These are phyloP conservation scores for Forbesichthys agassizii DNA, from an alignment of 2,113 vertebrate species.

Conservation along the genomic window DNA sequence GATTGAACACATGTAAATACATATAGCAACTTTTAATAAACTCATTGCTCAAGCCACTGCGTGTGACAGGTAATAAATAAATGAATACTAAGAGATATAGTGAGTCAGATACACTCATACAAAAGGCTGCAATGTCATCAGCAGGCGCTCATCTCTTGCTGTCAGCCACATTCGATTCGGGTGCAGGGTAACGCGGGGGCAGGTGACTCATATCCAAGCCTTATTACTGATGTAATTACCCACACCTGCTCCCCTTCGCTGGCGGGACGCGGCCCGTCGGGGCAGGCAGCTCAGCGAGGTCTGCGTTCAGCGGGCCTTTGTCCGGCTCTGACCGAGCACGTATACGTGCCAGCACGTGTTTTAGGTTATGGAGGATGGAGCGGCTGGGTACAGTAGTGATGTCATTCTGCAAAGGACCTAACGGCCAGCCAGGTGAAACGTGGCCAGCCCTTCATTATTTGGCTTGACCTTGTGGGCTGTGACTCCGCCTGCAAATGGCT, in stretches of 20 bases:
- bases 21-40: no score
- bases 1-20: no score
- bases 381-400: background rate
- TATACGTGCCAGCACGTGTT: conserved; percentile 10
- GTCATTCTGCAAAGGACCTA: conserved; percentile 7
- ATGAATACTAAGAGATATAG: background rate
- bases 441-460: conserved; percentile 61
- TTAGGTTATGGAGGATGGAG: background rate
- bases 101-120: background rate
- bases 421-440: conserved; percentile 44
- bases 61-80: conserved; percentile 24
- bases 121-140: conserved; percentile 63
- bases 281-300: conserved; percentile 41
- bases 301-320: conserved; percentile 16
- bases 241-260: conserved; percentile 71
- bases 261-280: background rate
- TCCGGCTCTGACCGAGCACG: conserved; percentile 43
- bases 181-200: conserved; percentile 66
- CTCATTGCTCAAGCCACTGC: conserved; percentile 21
- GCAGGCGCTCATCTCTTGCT: conserved; percentile 54
- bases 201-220: conserved; percentile 76
- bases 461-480: conserved; percentile 65
- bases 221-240: conserved; percentile 78
- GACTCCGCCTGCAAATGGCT: conserved; percentile 65
- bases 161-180: conserved; percentile 49